Percentiles rank a stretch among this genome's conserved stretches.
These are phyloP conservation scores for Sipha maydis DNA, from an alignment of 2,888 invertebrate genomes.

Conservation along the genomic window DNA sequence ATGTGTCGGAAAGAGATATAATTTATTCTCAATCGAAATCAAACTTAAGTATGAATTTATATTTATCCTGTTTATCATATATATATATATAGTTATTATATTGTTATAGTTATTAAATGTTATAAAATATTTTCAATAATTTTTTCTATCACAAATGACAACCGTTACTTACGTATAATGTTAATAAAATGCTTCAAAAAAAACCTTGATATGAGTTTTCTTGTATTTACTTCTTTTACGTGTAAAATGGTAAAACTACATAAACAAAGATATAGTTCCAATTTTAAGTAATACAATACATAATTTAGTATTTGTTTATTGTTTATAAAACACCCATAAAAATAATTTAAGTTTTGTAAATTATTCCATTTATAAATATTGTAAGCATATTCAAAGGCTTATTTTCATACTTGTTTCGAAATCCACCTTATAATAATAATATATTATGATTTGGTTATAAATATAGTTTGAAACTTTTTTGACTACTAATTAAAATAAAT, in stretches of 20 bases:
- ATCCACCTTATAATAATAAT: neutral
- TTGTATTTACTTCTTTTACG: slow-evolving; percentile 9
- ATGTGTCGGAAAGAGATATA: neutral
- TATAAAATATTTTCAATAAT: slow-evolving; percentile 1
- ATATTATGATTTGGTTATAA: neutral
- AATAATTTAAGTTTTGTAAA: neutral
- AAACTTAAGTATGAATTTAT: neutral
- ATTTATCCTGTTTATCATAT: neutral
- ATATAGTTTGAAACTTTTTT: neutral
- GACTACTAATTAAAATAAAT: neutral
- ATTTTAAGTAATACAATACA: neutral
- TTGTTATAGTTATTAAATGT: neutral
- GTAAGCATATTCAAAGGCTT: neutral
- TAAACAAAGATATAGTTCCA: neutral
- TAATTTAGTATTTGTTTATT: neutral
- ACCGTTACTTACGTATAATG: slow-evolving; percentile 31
- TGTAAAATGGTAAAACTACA: neutral
- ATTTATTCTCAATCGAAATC: neutral
- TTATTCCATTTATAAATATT: neutral
- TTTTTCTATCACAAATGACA: neutral
- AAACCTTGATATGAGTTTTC: slow-evolving; percentile 24
- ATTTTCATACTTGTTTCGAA: neutral
- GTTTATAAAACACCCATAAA: neutral
- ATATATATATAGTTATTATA: too few relatives aligned
- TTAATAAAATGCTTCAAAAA: slow-evolving; percentile 20